Evolutionary conservation across 2,888 invertebrate genomes (phyloP), one percentile per base, ranked within the genome.

Genomic region (Cantharis flavilabris): DNA sequence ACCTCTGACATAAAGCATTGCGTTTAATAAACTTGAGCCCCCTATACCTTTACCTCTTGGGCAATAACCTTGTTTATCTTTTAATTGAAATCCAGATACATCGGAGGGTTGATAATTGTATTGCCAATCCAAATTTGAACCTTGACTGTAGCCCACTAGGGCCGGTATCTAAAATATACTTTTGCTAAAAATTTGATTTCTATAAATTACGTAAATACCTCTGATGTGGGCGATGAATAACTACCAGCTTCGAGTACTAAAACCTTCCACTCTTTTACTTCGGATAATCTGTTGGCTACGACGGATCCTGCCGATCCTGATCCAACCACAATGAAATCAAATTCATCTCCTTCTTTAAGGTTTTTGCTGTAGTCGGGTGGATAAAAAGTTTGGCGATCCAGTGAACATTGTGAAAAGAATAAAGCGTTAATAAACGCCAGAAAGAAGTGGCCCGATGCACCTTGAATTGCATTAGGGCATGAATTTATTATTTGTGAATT

Each of bases 1-100:
- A 72, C 97, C 97, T 72, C 97, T 91, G 11, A 96, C 93, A 88
- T 97, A 97, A 33, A 97, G 92, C 97, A 97, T 97, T 11, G 95
- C 95, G 86, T 97, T 97, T 1, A 97, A 91, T 1, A 96, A 95
- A 83, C 95, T 95, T 76, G 94, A 92, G 10, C 97, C 97, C 18
- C 97, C 97, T 18, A 97, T 90, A 18, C 94, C 90, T 87, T 96
- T 97, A 69, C 98, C 98, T 79, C 98, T 90, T 2, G 96, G 96
- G 96, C 96, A 96, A 88, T 95, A 94, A 87, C 96, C 96, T 78
- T 95, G 90, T 86, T 95, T 95, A 0, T 94, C 95, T 81, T 93
- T 92, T 95, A 96, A 95, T 5, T 95, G 96, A 79, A 94, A 91
- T 84, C 96, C 76, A 14, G 20, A 26, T 1, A 26, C 67, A 14